Evolutionary conservation across 2,797 vertebrate genomes (phyloP).

Genomic region (Anisognathus igniventris): DNA sequence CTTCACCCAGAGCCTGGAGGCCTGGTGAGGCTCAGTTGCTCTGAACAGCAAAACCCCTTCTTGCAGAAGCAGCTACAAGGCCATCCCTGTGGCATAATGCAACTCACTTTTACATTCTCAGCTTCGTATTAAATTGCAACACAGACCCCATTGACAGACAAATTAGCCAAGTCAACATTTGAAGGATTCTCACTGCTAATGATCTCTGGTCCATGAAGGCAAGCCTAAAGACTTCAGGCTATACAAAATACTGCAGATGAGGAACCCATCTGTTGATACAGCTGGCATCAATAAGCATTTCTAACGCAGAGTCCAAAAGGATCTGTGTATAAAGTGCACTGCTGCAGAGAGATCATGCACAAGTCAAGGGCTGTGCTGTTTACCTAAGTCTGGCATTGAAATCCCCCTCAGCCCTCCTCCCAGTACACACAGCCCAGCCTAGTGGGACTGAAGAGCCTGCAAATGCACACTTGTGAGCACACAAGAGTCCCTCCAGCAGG

Average conservation of each 20-base stretch:
- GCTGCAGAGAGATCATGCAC: conserved; percentile 14
- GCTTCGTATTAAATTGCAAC: background rate
- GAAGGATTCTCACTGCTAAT: conserved; percentile 43
- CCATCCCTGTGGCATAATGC: background rate
- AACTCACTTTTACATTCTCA: background rate
- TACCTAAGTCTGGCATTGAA: background rate
- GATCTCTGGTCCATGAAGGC: conserved; percentile 52
- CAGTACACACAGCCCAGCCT: background rate
- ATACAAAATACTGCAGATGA: conserved; percentile 37
- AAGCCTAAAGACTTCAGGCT: conserved; percentile 56
- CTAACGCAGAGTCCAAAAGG: conserved; percentile 9
- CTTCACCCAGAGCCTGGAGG: background rate
- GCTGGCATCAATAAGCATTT: conserved; percentile 48
- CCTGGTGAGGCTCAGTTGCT: background rate
- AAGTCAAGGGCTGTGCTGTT: conserved; percentile 36
- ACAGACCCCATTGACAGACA: conserved; percentile 24
- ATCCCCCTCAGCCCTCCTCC: background rate
- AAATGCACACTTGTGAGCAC: background rate
- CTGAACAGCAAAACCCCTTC: background rate
- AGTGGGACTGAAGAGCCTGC: background rate
- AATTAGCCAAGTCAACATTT: conserved; percentile 59
- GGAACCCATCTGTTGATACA: conserved; percentile 51
- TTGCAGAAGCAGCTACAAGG: background rate
- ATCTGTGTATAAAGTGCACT: background rate
- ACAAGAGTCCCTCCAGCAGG: background rate